Evolutionary conservation across 2,888 invertebrate genomes (phyloP).

Genomic region (Cerastoderma edule): DNA sequence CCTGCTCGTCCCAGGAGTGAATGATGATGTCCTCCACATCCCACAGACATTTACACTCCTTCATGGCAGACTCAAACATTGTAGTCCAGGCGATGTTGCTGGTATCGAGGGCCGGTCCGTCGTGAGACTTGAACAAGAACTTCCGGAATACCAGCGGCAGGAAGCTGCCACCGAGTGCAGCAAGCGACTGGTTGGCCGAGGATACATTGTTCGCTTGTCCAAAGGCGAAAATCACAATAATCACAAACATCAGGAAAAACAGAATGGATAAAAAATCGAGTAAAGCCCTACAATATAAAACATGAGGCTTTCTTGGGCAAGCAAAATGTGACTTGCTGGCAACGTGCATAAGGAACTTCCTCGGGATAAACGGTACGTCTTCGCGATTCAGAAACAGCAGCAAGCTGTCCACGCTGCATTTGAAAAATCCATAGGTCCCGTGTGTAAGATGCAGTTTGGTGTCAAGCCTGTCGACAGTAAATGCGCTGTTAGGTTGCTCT

Average conservation of each 20-base stretch:
- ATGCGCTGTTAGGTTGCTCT: conserved; percentile 42
- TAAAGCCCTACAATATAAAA: conserved; percentile 41
- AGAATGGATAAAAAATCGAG: conserved; percentile 40
- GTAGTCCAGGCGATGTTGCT: conserved; percentile 46
- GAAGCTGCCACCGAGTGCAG: conserved; percentile 49
- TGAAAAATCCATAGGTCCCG: conserved; percentile 22
- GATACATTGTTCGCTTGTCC: conserved; percentile 49
- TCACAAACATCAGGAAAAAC: conserved; percentile 48
- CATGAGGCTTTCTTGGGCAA: conserved; percentile 39
- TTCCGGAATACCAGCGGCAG: conserved; percentile 48
- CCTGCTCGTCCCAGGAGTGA: too few species aligned
- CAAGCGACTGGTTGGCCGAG: conserved; percentile 39
- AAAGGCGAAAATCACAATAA: conserved; percentile 51
- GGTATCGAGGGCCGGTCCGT: conserved; percentile 28
- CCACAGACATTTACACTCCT: conserved; percentile 30
- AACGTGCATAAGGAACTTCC: conserved; percentile 34
- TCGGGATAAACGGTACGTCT: conserved; percentile 49
- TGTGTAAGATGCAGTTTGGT: background rate
- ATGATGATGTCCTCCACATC: conserved; percentile 33
- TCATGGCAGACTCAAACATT: conserved; percentile 24
- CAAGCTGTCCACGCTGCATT: conserved; percentile 35
- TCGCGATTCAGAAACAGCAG: conserved; percentile 39
- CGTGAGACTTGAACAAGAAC: conserved; percentile 43
- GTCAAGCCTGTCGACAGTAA: conserved; percentile 1
- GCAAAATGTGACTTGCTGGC: conserved; percentile 33